Evolutionary conservation across 2,113 vertebrate genomes (phyloP).

Genomic region (Pseudorasbora parva): DNA sequence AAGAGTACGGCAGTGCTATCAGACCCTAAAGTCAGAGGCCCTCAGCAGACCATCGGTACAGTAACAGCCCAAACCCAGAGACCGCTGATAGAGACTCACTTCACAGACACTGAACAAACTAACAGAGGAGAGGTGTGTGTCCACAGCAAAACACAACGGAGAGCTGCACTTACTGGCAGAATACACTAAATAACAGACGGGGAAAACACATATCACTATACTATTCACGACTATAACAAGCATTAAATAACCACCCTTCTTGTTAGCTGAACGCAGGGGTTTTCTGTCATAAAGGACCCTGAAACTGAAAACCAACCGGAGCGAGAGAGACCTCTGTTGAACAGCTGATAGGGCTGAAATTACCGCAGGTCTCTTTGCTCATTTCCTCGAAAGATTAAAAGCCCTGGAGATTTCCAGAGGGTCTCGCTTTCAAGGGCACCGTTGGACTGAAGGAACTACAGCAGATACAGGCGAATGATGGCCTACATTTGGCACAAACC

Average conservation of each 20-base stretch:
- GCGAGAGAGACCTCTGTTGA: background rate
- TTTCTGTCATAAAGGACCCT: background rate
- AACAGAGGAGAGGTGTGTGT: too few relatives aligned
- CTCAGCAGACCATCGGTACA: background rate
- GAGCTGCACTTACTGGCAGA: background rate
- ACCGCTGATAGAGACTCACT: too few relatives aligned
- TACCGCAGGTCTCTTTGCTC: slow-evolving; percentile 5
- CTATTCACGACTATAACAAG: background rate
- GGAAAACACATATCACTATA: background rate
- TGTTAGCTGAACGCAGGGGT: background rate
- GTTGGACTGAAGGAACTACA: background rate
- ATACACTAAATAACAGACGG: background rate
- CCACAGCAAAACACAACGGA: background rate
- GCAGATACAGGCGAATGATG: background rate
- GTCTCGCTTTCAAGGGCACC: slow-evolving; percentile 3
- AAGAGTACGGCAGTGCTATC: background rate
- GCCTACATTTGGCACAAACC: background rate
- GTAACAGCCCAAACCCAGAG: background rate
- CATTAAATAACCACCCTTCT: background rate
- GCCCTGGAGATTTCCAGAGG: background rate
- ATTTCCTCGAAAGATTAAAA: slow-evolving; percentile 6
- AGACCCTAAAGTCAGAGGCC: too few relatives aligned
- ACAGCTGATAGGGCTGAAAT: slow-evolving; percentile 9
- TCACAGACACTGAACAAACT: background rate
- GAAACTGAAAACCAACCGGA: background rate